Base-by-base conservation (phyloP, 30 jellyfish, hydroid and myxozoan species). In the Aurelia sp. region DNA sequence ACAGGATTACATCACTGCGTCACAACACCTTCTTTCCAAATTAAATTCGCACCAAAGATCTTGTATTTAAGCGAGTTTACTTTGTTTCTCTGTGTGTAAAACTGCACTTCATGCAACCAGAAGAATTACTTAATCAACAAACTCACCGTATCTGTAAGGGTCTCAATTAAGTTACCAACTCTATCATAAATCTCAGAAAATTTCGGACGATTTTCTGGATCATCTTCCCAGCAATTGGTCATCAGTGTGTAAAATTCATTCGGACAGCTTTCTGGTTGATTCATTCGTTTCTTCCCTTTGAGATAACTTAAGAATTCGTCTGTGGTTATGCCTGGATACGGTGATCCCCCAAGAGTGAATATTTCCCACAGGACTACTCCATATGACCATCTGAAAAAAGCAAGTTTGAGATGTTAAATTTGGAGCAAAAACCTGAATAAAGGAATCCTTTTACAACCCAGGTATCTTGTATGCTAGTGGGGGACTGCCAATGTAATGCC, bases 281-380 rank as follows among this genome's bases (percentile, higher is more conserved):
- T 97, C 99, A 96, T 96, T 13, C 97, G 90, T 38, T 53, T 78
- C 10, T 96, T 92, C 5, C 82, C 90, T 64, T 76, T 91, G 1
- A 96, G 81, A 73, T 38, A 90, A 35, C 72, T 35, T 35, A 86
- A 41, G 41, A 96, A 78, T 44, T 86, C 96, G 55, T 90, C 97
- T 13, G 98, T 90, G 3, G 97, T 78, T 68, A 96, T 50, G 52
- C 99, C 99, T 19, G 99, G 99, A 50, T 96, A 96, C n/a, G 99
- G 99, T 67, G 99, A 96, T 4, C 98, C 98, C 16, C 99, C 99
- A 51, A 96, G 85, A 19, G 99, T 96, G 73, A 86, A 90, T 33
- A 82, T 80, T 87, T 96, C 99, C 99, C 99, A 96, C 2, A 96
- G 90, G 9, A 96, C 88, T 38, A 96, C 90, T 40, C 99, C 99